Percentiles rank a stretch among this genome's conserved stretches.
Conservation (phyloP, 2,113 vertebrate species). For the Tragelaphus scriptus region DNA sequence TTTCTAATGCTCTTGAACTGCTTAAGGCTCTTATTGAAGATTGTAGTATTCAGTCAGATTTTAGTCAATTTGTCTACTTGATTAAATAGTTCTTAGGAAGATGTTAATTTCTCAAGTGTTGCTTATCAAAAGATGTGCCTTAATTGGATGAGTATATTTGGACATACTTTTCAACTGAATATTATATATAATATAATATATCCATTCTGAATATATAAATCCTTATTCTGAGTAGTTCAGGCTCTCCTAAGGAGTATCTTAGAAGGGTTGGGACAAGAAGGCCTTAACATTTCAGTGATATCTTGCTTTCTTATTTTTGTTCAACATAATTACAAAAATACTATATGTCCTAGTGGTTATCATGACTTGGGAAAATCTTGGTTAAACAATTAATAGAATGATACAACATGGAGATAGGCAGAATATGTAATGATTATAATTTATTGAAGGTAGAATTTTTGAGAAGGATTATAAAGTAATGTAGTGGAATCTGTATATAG, state of each 20-base stretch:
- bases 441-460: not conserved
- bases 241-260: rapidly evolving
- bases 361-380: not conserved
- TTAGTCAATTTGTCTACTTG: constrained; percentile 14
- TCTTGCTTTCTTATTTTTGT: not conserved
- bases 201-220: not conserved
- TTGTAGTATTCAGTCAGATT: not conserved
- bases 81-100: constrained; percentile 44
- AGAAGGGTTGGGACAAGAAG: not conserved
- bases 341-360: not conserved
- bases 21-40: not conserved
- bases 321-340: not conserved
- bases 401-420: rapidly evolving
- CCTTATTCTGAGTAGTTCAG: not conserved
- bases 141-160: constrained; percentile 49
- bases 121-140: constrained; percentile 42
- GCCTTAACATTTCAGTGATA: not conserved
- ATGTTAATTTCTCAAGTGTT: constrained; percentile 50
- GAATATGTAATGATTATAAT: not conserved
- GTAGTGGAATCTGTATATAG: not conserved
- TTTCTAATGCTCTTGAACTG: not conserved
- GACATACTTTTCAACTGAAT: not conserved
- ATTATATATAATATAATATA: rapidly evolving
- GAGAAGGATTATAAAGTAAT: not conserved
- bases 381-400: not conserved